These are phyloP conservation scores for Chrysopa pallens DNA, from an alignment of 1,140 invertebrate species.

Conservation along the genomic window DNA sequence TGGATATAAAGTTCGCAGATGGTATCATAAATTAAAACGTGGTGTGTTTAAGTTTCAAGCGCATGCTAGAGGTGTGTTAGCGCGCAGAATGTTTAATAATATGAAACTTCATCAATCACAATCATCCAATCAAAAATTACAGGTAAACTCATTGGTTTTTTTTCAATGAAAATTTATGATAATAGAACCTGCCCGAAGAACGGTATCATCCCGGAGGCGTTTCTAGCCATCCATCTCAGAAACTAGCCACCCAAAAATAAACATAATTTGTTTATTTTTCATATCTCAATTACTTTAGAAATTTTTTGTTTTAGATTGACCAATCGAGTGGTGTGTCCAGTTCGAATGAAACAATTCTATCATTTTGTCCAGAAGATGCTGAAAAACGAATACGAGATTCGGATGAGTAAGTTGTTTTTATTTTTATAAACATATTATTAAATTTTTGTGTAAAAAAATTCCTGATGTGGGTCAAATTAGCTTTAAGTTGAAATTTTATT, in stretches of 20 bases:
- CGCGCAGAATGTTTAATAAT: conserved; percentile 28
- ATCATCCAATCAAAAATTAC: conserved; percentile 10
- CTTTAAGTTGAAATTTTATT: too few species aligned
- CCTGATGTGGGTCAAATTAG: too few species aligned
- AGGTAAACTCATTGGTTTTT: conserved; percentile 11
- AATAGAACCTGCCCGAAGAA: too few species aligned
- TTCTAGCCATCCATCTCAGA: too few species aligned
- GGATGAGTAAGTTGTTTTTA: conserved; percentile 17
- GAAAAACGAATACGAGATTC: conserved; percentile 13
- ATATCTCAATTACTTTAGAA: too few species aligned
- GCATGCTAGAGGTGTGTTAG: conserved; percentile 39
- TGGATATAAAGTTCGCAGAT: conserved; percentile 39
- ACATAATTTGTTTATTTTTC: too few species aligned
- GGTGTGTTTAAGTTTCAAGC: conserved; percentile 54
- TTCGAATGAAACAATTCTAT: conserved; percentile 33
- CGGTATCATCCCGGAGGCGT: too few species aligned
- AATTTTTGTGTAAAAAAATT: too few species aligned
- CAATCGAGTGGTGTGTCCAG: conserved; percentile 4
- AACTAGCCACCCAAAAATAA: too few species aligned
- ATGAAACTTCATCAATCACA: conserved; percentile 17
- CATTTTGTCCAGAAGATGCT: conserved; percentile 36
- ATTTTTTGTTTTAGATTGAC: background rate
- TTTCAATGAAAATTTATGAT: too few species aligned
- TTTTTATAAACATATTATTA: too few species aligned
- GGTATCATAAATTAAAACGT: conserved; percentile 41